phyloP scores from a whole-genome alignment of 2,113 vertebrate genomes.

The Tragelaphus imberbis region DNA sequence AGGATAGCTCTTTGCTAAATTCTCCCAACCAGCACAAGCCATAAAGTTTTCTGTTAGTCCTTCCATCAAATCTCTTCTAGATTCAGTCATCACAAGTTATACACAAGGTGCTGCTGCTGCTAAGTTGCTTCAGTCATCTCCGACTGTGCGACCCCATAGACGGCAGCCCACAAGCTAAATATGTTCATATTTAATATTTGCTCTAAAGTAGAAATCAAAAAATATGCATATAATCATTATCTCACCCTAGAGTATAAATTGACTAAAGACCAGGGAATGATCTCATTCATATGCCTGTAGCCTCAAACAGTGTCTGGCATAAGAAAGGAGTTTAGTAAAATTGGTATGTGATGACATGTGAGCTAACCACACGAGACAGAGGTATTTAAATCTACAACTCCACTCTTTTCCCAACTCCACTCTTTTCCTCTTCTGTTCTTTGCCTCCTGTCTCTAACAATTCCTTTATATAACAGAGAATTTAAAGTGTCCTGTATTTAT shows the following conservation, averaged over 20 bases:
- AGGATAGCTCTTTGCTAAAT: not conserved
- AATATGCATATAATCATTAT: not conserved
- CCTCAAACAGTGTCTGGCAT: not conserved
- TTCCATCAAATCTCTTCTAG: not conserved
- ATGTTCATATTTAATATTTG: not conserved
- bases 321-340: not conserved
- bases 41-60: not conserved
- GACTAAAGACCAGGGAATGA: not conserved
- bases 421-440: not conserved
- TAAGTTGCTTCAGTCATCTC: no score
- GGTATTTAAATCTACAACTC: not conserved
- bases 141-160: no score
- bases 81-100: not conserved
- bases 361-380: not conserved
- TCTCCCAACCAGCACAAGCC: not conserved
- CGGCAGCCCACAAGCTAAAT: accelerated
- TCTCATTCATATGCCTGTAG: not conserved
- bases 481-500: not conserved
- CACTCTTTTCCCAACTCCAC: not conserved
- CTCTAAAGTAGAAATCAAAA: not conserved
- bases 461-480: not conserved
- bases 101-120: no score
- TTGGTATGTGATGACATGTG: not conserved
- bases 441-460: not conserved
- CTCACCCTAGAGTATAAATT: not conserved